Evolutionary conservation across 2,888 invertebrate species (phyloP).

Genomic region (Eugnorisma glareosa): DNA sequence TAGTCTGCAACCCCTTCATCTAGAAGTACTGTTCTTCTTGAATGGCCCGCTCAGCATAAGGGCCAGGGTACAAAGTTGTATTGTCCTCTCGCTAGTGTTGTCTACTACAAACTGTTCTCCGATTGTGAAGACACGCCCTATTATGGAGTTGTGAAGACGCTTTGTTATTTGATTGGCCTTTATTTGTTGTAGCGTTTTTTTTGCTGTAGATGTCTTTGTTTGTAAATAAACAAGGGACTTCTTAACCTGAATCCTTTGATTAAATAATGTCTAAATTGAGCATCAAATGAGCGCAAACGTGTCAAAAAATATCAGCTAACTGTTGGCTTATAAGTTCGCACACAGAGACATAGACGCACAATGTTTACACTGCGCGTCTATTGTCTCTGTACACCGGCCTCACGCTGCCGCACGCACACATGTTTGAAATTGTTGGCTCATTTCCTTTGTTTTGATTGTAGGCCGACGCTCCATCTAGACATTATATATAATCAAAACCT

Average conservation of each 20-base stretch:
- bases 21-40: slow-evolving; percentile 12
- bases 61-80: slow-evolving; percentile 37
- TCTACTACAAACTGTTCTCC: slow-evolving; percentile 44
- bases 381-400: too few species aligned
- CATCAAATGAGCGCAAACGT: too few species aligned
- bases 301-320: too few species aligned
- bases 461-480: too few species aligned
- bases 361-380: too few species aligned
- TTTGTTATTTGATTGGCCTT: slow-evolving; percentile 45
- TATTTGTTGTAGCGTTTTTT: background rate
- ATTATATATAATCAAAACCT: too few species aligned
- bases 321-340: too few species aligned
- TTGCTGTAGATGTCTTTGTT: background rate
- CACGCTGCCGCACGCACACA: too few species aligned
- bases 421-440: too few species aligned
- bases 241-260: background rate
- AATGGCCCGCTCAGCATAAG: slow-evolving; percentile 28
- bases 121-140: slow-evolving; percentile 19
- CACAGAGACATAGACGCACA: too few species aligned
- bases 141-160: background rate
- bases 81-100: slow-evolving; percentile 35
- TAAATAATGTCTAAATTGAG: too few species aligned
- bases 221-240: background rate
- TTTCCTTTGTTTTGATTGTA: too few species aligned
- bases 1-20: slow-evolving; percentile 10